A percentile compares a stretch with the other conserved stretches of the same genome.
Evolutionary conservation across 2,797 vertebrate species (phyloP).

Genomic region (Apogon hyalosoma): DNA sequence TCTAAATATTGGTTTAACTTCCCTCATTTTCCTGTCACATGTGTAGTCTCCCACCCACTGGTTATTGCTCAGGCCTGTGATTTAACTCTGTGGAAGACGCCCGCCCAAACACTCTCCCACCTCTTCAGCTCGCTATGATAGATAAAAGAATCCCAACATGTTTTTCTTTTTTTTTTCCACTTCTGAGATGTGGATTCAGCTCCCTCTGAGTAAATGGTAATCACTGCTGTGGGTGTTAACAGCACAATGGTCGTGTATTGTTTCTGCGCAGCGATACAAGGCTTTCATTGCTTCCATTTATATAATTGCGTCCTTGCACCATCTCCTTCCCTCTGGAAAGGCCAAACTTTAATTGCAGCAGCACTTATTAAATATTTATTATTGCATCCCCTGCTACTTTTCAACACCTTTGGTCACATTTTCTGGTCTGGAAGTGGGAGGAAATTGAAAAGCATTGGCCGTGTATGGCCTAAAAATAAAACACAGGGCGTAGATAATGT

Average conservation of each 20-base stretch:
- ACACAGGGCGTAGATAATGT: not conserved
- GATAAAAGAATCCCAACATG: constrained; percentile 24
- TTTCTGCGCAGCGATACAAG: constrained; percentile 6
- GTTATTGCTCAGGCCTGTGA: constrained; percentile 52
- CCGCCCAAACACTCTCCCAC: constrained; percentile 41
- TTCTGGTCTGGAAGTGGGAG: not conserved
- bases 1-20: constrained; percentile 57
- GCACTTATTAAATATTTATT: constrained; percentile 34
- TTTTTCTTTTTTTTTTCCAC: not conserved
- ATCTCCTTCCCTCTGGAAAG: constrained; percentile 11
- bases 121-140: constrained; percentile 13
- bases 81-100: constrained; percentile 40
- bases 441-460: constrained; percentile 5
- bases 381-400: not conserved
- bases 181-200: constrained; percentile 27
- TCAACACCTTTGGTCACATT: constrained; percentile 12
- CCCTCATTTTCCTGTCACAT: constrained; percentile 45
- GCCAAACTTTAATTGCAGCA: constrained; percentile 23
- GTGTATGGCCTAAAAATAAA: not conserved
- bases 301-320: constrained; percentile 29
- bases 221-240: constrained; percentile 33
- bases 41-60: constrained; percentile 49
- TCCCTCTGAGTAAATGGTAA: constrained; percentile 13
- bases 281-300: not conserved
- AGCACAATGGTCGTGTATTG: constrained; percentile 7